These are phyloP conservation scores for Drosophila teissieri DNA, from an alignment of 1,140 invertebrate species.

Conservation along the genomic window DNA sequence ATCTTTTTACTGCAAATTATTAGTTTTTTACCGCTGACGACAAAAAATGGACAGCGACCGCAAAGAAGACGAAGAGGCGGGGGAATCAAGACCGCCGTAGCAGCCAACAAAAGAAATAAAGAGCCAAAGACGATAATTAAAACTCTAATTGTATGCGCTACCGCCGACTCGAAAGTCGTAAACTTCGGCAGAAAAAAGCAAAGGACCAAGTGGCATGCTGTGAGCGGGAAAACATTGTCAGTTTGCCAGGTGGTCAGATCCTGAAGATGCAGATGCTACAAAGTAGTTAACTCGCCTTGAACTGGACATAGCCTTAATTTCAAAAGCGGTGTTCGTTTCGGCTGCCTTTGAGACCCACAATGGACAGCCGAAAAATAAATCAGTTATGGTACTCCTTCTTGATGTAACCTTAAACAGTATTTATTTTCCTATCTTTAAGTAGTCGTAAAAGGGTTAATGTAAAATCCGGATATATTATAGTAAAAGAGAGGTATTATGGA, in stretches of 20 bases:
- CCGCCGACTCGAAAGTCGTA: conserved; percentile 51
- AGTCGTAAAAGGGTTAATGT: not conserved
- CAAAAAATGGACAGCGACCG: conserved; percentile 51
- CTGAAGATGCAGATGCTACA: conserved; percentile 17
- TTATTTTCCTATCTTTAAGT: not conserved
- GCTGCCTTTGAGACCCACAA: not conserved
- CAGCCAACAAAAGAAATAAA: conserved; percentile 38
- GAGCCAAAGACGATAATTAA: conserved; percentile 74
- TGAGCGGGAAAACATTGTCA: conserved; percentile 43
- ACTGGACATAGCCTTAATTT: conserved; percentile 11
- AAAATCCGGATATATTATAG: not conserved
- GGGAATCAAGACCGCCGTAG: not conserved
- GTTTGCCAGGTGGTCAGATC: conserved; percentile 23
- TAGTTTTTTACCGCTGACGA: conserved; percentile 74
- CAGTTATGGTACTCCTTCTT: not conserved
- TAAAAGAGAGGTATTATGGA: too few species aligned
- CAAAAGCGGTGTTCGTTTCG: not conserved
- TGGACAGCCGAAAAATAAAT: conserved; percentile 5
- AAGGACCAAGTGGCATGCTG: conserved; percentile 17
- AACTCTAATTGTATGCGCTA: conserved; percentile 80
- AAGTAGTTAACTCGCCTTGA: conserved; percentile 15
- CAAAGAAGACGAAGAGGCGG: conserved; percentile 3
- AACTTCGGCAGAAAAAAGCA: conserved; percentile 24
- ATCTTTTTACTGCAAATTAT: conserved; percentile 83
- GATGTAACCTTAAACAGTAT: conserved; percentile 4